These are phyloP conservation scores for Chlorops oryzae DNA, from an alignment of 1,140 invertebrate species.

Conservation along the genomic window DNA sequence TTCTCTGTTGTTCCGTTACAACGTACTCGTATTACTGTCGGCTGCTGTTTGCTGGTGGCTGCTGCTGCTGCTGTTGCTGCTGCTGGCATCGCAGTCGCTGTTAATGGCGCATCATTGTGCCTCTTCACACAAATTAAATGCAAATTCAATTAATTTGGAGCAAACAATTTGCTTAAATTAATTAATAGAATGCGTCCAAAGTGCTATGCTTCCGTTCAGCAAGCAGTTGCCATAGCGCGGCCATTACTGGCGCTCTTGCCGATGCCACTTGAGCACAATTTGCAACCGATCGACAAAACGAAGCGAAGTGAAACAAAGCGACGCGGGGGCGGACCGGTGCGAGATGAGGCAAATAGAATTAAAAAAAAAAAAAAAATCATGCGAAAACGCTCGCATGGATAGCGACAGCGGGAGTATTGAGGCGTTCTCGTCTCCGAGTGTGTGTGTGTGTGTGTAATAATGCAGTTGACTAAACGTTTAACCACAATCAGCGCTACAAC, in stretches of 20 bases:
- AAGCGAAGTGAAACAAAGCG: too few relatives aligned
- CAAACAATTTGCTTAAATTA: conserved; percentile 47
- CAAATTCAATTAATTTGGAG: conserved; percentile 46
- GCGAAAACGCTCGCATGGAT: too few relatives aligned
- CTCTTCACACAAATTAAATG: conserved; percentile 31
- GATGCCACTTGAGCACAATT: background rate
- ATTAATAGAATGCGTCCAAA: conserved; percentile 46
- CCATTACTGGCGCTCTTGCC: background rate
- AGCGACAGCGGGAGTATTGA: too few relatives aligned
- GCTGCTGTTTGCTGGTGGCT: conserved; percentile 14
- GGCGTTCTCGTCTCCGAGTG: too few relatives aligned
- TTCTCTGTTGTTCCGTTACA: conserved; percentile 7
- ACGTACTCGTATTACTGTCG: conserved; percentile 16
- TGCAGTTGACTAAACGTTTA: too few relatives aligned
- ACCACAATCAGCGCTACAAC: conserved; percentile 16
- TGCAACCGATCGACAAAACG: too few relatives aligned
- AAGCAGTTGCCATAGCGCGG: background rate
- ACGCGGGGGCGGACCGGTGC: too few relatives aligned
- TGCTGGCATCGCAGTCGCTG: conserved; percentile 11
- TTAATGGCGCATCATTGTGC: conserved; percentile 9
- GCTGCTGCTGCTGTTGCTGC: conserved; percentile 17
- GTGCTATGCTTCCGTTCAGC: conserved; percentile 42
- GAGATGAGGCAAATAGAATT: too few relatives aligned
- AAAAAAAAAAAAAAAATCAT: too few relatives aligned
- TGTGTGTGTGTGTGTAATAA: too few relatives aligned